Evolutionary conservation across 2,888 invertebrate species (phyloP).

Genomic region (Rambutsinella grinnellia): DNA sequence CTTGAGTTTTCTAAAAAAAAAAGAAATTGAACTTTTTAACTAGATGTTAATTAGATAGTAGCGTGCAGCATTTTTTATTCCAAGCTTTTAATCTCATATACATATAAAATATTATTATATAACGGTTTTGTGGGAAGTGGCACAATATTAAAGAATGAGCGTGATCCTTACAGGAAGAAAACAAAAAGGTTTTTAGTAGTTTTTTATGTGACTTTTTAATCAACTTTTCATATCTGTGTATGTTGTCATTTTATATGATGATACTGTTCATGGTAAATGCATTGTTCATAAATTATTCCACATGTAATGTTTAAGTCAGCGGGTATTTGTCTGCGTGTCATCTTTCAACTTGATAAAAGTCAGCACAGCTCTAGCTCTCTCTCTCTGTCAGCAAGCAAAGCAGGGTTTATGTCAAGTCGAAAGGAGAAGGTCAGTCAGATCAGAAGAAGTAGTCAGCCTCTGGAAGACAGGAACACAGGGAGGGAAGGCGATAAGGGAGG

Average conservation of each 20-base stretch:
- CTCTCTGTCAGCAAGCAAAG: no score
- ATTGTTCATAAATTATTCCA: background rate
- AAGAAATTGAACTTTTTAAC: conserved; percentile 3
- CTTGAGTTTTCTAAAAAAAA: conserved; percentile 29
- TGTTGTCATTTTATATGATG: background rate
- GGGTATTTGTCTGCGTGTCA: conserved; percentile 1
- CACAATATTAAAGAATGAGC: conserved; percentile 35
- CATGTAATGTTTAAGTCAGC: no score
- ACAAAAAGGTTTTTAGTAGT: conserved; percentile 15
- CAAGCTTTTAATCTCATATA: conserved; percentile 40
- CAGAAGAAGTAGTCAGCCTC: no score
- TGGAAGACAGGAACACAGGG: no score
- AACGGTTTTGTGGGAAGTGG: background rate
- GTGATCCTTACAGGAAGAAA: conserved; percentile 33
- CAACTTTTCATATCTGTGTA: background rate
- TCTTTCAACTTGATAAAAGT: no score
- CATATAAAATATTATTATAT: conserved; percentile 13
- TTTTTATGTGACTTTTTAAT: background rate
- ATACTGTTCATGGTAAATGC: background rate
- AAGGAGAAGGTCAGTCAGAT: no score
- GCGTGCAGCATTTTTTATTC: conserved; percentile 48
- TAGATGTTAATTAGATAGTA: conserved; percentile 44
- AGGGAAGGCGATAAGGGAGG: no score
- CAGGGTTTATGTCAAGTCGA: no score
- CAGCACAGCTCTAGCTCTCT: no score